phyloP scores from a whole-genome alignment of 1,140 invertebrate genomes.

The Lamellibrachia luymesi region DNA sequence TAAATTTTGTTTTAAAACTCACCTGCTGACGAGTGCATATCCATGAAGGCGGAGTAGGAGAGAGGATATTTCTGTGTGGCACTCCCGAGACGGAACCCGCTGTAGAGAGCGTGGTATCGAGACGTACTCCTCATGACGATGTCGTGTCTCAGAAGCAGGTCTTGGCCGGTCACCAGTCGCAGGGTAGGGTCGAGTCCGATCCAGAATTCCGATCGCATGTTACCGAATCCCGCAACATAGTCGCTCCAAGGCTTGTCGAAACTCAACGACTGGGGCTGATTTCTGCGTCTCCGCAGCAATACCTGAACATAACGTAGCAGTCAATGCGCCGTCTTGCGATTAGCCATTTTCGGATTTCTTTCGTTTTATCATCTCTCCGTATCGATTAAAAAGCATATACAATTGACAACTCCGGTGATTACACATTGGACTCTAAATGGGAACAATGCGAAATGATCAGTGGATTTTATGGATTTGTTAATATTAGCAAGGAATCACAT shows the following conservation, averaged over 20 bases:
- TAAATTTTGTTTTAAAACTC: not conserved
- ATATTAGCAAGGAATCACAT: too few species aligned
- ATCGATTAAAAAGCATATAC: too few species aligned
- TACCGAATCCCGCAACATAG: not conserved
- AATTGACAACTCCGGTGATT: too few species aligned
- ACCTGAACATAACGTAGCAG: not conserved
- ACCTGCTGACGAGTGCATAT: not conserved
- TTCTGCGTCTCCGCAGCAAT: not conserved
- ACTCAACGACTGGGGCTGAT: not conserved
- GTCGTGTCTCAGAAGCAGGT: not conserved
- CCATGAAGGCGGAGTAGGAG: not conserved
- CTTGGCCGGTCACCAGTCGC: not conserved
- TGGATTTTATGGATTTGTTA: too few species aligned
- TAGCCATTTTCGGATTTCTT: too few species aligned
- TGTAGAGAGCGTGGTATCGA: not conserved
- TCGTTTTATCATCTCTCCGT: too few species aligned
- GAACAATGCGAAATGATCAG: too few species aligned
- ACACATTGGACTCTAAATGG: too few species aligned
- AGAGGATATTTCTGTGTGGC: not conserved
- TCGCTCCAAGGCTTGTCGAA: not conserved
- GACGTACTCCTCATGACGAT: not conserved
- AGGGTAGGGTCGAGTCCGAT: not conserved
- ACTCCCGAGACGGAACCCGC: not conserved
- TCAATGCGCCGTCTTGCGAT: too few species aligned
- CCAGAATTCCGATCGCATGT: not conserved